Base-by-base conservation (phyloP, 2,797 vertebrate genomes). In the Telmatherina bonti region DNA sequence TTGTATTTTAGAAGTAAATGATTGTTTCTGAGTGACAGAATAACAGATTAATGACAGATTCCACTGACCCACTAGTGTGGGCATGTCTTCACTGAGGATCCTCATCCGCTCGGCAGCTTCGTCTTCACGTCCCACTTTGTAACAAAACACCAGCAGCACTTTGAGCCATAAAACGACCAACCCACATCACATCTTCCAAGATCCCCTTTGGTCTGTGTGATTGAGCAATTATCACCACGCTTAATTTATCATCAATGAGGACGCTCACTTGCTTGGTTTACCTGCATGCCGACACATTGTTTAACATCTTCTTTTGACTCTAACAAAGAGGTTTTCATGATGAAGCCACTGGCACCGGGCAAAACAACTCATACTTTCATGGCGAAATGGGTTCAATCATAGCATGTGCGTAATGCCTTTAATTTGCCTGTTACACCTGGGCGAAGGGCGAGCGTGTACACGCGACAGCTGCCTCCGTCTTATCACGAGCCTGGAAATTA, bases 301-400 rank as follows among this genome's bases (percentile, higher is more conserved):
- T 90, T 81, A 72, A 77, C 75, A 64, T 74, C 51, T 84, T 67
- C 81, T 76, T 88, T 65, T 74, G 85, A 89, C 85, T 89, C 76
- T 70, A 89, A 88, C 81, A 82, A 33, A 90, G 90, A 89, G 79
- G 81, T 72, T 90, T 90, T 78, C 74, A 63, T n/a, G 81, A 85
- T 91, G 78, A 89, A 91, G 86, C 90, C 88, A 82, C 84, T 75
- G 79, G 81, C 90, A 67, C 69, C 22, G 84, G 78, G 81, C 87
- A 88, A 92, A 94, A 93, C 88, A 94, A 91, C 89, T 92, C 84
- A 56, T 91, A 91, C 92, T 92, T 94, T 94, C 92, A 94, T 86
- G 91, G 91, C 84, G 87, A 90, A 89, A 87, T 79, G 89, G 88
- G 86, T 93, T 91, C 91, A 88, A 88, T 91, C 88, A 81, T 85